phyloP scores from a whole-genome alignment of 2,888 invertebrate species.

The Ischnura elegans region DNA sequence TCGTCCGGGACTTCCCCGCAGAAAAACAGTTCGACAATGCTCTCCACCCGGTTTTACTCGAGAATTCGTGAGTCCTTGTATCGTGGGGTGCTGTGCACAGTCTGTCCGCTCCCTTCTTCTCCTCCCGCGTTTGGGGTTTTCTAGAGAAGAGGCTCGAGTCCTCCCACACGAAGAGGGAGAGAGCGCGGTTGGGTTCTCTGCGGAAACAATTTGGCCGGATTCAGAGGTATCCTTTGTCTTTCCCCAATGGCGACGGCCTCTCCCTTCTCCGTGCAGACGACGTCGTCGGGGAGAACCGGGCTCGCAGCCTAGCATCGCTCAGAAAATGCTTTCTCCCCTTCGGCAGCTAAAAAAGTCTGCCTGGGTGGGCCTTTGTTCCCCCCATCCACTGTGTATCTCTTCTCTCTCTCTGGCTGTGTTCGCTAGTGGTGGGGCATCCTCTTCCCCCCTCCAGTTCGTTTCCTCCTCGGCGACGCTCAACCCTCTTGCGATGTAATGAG shows the following conservation, averaged over 20 bases:
- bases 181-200: constrained; percentile 40
- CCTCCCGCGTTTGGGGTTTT: background rate
- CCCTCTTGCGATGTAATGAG: constrained; percentile 58
- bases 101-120: background rate
- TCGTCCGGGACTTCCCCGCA: background rate
- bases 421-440: background rate
- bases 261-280: background rate
- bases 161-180: constrained; percentile 41
- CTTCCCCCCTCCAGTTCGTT: background rate
- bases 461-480: constrained; percentile 47
- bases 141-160: constrained; percentile 5
- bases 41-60: background rate
- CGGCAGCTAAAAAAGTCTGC: constrained; percentile 60
- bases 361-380: constrained; percentile 29
- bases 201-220: constrained; percentile 65
- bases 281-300: background rate
- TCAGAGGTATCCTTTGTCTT: constrained; percentile 60
- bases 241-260: background rate
- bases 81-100: background rate
- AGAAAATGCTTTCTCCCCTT: constrained; percentile 41
- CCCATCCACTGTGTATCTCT: constrained; percentile 21
- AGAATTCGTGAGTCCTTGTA: constrained; percentile 27
- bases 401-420: constrained; percentile 5
- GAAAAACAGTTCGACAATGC: constrained; percentile 32
- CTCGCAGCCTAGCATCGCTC: background rate